Evolutionary conservation across 2,888 invertebrate genomes (phyloP).

Genomic region (Pterostichus madidus): DNA sequence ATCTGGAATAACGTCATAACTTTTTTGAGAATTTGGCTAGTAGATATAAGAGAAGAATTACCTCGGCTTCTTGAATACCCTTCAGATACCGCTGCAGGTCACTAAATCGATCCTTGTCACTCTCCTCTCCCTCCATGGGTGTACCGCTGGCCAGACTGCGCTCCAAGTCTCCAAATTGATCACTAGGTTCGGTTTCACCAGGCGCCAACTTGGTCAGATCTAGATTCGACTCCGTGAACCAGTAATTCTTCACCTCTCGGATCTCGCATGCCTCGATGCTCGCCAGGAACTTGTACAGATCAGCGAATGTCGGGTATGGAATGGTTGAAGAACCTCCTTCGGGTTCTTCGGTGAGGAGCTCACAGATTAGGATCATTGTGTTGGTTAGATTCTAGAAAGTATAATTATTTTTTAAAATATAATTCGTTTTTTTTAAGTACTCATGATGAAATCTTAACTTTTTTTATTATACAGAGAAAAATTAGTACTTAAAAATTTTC

Average conservation of each 20-base stretch:
- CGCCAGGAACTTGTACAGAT: slow-evolving; percentile 81
- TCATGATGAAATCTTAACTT: too few species aligned
- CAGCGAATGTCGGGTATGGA: slow-evolving; percentile 81
- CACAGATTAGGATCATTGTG: slow-evolving; percentile 90
- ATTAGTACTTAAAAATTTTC: neutral
- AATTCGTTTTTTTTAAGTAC: too few species aligned
- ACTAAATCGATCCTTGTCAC: neutral
- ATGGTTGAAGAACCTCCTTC: slow-evolving; percentile 91
- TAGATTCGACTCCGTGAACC: slow-evolving; percentile 74
- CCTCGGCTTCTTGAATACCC: neutral
- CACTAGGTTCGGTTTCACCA: neutral
- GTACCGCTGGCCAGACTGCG: neutral
- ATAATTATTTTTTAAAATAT: too few species aligned
- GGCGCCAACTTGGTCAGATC: slow-evolving; percentile 68
- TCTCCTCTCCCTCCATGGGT: slow-evolving; percentile 6
- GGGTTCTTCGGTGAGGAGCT: slow-evolving; percentile 89
- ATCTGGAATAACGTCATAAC: neutral
- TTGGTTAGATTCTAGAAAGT: slow-evolving; percentile 87
- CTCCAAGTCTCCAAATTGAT: neutral
- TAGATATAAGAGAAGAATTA: neutral
- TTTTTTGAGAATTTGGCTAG: too few species aligned
- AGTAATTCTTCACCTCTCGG: slow-evolving; percentile 73
- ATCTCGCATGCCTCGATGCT: slow-evolving; percentile 79
- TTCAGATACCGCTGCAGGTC: slow-evolving; percentile 29
- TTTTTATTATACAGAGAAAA: neutral